Evolutionary conservation across 2,113 vertebrate species (phyloP), one percentile per base, ranked within the genome.

Genomic region (Notarius quadriscutis): DNA sequence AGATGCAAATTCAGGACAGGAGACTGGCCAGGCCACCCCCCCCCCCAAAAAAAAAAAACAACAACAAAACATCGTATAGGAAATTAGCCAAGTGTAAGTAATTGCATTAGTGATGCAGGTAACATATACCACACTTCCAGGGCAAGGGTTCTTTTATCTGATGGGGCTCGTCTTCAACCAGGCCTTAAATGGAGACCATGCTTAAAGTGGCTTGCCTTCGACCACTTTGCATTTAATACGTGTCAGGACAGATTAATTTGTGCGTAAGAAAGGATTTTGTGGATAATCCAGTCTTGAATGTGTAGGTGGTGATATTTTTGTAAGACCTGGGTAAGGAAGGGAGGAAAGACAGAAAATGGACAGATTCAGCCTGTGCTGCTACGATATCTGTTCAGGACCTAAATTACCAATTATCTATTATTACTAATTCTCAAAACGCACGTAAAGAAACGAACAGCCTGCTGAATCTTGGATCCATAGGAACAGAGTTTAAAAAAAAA

Each of bases 101-200:
- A 87, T 87, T 89, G 82, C 88, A 89, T 89, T 89, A 87, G 88
- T 62, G 53, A 86, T 53, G 48, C 27, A 89, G 65, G 88, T 89
- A 89, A 87, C 82, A 87, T 84, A 84, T 87, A 84, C 85, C 78
- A 41, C 67, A 83, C 67, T 84, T 84, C 85, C 88, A 87, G 85
- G 65, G 85, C 88, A 87, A 89, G 81, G 67, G 81, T 77, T 72
- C 85, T 51, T 87, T 86, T 84, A 89, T 84, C 88, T 84, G 85
- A 89, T 87, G 81, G 55, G 77, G 58, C 18, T 15, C 72, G 80
- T 79, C 65, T 85, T 89, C n/a, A 84, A 71, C 58, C 50, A 57
- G 30, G 51, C 50, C 87, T 88, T 86, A 82, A 86, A 83, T 5
- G 34, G 85, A 89, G 74, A 53, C 30, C 20, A 34, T 67, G 51